phyloP scores from a whole-genome alignment of 2,888 invertebrate genomes.

The Lasioglossum lativentre region DNA sequence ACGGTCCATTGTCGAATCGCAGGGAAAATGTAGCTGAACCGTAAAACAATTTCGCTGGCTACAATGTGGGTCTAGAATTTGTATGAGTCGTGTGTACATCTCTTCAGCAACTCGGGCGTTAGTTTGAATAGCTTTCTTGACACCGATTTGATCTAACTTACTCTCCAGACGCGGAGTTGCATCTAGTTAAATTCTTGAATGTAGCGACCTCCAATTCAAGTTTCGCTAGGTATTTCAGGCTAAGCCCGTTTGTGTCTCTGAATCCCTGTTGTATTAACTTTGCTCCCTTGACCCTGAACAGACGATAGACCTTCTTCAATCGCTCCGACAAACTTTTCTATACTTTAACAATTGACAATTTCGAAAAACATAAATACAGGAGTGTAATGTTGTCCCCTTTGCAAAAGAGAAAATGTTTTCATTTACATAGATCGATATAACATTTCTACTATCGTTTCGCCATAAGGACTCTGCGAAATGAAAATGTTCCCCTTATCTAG shows the following conservation, averaged over 20 bases:
- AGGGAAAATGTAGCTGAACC: background rate
- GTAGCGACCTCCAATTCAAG: background rate
- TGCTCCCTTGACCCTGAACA: background rate
- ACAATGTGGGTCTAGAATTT: background rate
- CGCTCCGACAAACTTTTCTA: background rate
- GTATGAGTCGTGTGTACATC: background rate
- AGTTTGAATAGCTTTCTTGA: conserved; percentile 2
- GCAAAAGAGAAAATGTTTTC: no score
- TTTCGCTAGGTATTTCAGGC: background rate
- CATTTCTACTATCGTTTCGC: background rate
- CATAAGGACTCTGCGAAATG: background rate
- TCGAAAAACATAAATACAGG: no score
- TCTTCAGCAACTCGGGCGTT: background rate
- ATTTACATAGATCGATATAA: no score
- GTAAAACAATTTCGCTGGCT: background rate
- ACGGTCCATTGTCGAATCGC: background rate
- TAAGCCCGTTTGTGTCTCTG: background rate
- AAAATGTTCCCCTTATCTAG: background rate
- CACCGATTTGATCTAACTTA: conserved; percentile 2
- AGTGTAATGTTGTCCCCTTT: no score
- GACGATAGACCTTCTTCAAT: background rate
- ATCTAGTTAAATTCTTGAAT: conserved; percentile 11
- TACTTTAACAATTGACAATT: background rate
- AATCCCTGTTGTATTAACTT: background rate
- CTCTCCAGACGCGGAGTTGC: conserved; percentile 5